Percentiles rank a stretch among this genome's conserved stretches.
Evolutionary conservation across 2,888 invertebrate genomes (phyloP).

Genomic region (Brachycybe producta): DNA sequence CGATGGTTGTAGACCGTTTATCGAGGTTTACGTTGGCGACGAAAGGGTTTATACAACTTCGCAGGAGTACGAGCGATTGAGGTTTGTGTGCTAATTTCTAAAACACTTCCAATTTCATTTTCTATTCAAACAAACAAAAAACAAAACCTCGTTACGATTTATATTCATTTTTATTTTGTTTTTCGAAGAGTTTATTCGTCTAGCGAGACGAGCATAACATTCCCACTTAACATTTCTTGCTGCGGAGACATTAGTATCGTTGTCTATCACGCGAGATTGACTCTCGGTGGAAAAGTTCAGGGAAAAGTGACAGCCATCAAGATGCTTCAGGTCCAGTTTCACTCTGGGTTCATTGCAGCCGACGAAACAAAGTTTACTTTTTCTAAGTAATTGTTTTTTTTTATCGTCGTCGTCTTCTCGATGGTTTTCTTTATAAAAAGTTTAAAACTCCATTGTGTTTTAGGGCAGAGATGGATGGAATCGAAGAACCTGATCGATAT

Average conservation of each 20-base stretch:
- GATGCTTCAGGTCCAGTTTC: constrained; percentile 74
- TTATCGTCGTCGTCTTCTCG: not conserved
- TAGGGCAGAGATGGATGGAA: constrained; percentile 65
- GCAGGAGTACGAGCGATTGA: constrained; percentile 81
- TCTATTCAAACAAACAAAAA: not conserved
- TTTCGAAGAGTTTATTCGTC: constrained; percentile 20
- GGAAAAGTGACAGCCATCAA: constrained; percentile 56
- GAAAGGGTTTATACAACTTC: constrained; percentile 65
- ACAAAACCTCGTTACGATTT: too few species aligned
- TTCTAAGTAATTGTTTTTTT: constrained; percentile 40
- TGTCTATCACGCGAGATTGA: constrained; percentile 74
- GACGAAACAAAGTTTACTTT: constrained; percentile 62
- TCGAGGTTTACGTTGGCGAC: constrained; percentile 82
- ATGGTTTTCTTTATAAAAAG: not conserved
- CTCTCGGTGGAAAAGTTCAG: constrained; percentile 48
- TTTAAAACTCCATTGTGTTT: not conserved
- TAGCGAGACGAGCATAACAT: too few species aligned
- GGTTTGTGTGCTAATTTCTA: constrained; percentile 33
- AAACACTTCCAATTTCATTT: not conserved
- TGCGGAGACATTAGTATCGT: constrained; percentile 72
- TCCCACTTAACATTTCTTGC: constrained; percentile 64
- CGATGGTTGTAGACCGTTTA: constrained; percentile 85
- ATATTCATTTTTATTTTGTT: not conserved
- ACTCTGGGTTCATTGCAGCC: constrained; percentile 69
- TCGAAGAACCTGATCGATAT: constrained; percentile 48